Base-by-base conservation (phyloP, 2,888 invertebrate species). In the Yponomeuta plumbellus region DNA sequence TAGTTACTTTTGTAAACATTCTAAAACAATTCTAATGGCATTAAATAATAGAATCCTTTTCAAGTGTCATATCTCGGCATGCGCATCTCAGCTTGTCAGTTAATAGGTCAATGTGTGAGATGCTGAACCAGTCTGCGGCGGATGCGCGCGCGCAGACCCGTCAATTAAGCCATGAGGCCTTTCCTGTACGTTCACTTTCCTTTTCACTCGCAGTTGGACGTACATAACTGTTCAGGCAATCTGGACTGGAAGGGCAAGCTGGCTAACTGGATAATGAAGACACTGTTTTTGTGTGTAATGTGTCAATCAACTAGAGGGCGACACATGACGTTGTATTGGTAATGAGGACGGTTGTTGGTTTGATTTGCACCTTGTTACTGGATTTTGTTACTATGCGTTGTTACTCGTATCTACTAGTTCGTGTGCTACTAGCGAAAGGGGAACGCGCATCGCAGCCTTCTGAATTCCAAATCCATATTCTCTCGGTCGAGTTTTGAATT, bases 31-130 rank as follows among this genome's bases (percentile, higher is more conserved):
- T 52, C 17, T 17, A 52, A 52, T 13, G 1, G 17, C 17, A 52
- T 17, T 34, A 34, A 34, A 34, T 34, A 34, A 10, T 34, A 52
- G 44, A 52, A 52, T 17, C 44, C 44, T 17, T 52, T 52, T 52
- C 44, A 52, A 17, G 44, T 13, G 1, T 13, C 17, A 13, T 52
- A 52, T 52, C 44, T 52, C 44, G 17, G 44, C 44, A 52, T 13
- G 13, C 44, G 5, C 17, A 52, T 52, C 44, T 52, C 44, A 52
- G 44, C 44, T 17, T 52, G 44, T 52, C 44, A 52, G 34, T n/a
- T n/a, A 61, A 61, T 61, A 26, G 61, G 61, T 61, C 61, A 61
- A 26, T 59, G 59, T 22, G 59, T 59, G 59, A 21, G 59, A 59
- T 59, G 59, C 61, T 22, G n/a, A 34, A 61, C 61, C 61, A 22